Conservation (phyloP, 2,113 vertebrate species). For the Piprites chloris region DNA sequence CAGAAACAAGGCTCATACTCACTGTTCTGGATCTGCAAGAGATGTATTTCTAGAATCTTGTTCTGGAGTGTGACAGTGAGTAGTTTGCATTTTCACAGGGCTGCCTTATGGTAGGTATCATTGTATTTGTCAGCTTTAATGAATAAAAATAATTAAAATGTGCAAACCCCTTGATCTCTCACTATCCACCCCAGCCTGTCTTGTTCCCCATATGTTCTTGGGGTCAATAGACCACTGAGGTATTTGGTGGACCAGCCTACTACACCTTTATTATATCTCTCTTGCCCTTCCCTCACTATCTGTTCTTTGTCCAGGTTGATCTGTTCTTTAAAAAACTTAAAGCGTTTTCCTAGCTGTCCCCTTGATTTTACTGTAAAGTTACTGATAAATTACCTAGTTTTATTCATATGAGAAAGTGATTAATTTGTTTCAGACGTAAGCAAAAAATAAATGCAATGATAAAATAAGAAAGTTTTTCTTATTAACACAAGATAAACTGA, state of each 20-base stretch:
- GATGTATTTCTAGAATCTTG: not conserved
- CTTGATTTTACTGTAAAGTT: not conserved
- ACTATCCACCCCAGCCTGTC: rapidly evolving
- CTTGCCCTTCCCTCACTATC: not conserved
- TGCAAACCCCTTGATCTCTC: not conserved
- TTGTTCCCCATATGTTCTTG: not conserved
- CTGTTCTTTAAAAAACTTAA: not conserved
- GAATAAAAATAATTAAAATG: not conserved
- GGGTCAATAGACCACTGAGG: not conserved
- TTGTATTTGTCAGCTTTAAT: not conserved
- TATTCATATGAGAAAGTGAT: not conserved
- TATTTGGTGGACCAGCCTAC: not conserved
- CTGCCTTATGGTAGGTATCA: not conserved
- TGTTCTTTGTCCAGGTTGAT: not conserved
- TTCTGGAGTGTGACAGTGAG: not conserved
- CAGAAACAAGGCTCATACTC: not conserved
- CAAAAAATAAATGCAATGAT: not conserved
- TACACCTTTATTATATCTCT: not conserved
- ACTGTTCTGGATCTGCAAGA: not conserved
- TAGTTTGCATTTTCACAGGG: not conserved
- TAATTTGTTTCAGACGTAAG: not conserved
- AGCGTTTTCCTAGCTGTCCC: not conserved
- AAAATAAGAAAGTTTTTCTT: not conserved
- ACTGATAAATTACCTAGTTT: not conserved
- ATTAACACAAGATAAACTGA: not conserved